Base-by-base conservation (phyloP, 92 coral and sea anemone species). In the Anthopleura xanthogrammica region DNA sequence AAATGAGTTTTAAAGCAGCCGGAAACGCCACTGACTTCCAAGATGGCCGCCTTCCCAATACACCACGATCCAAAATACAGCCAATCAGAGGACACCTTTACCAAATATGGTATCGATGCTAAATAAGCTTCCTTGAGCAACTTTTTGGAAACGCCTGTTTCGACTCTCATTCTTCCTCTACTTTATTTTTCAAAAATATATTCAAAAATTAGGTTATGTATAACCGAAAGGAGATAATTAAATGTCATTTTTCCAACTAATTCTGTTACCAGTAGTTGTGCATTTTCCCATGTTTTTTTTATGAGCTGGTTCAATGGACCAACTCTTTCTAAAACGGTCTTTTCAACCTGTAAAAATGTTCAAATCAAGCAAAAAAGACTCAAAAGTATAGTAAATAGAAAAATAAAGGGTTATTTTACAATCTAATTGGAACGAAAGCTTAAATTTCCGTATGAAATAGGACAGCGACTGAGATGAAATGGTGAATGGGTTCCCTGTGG, bases 21-120 rank as follows among this genome's bases (percentile, higher is more conserved):
- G 96, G 97, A 92, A 90, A 92, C 98, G 80, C 90, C 85, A 79
- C 87, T 80, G 78, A 52, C 91, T 84, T 84, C 90, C 95, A 95
- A 93, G 93, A 95, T 92, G 98, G 98, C 95, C 95, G 95, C 92
- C 98, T 89, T 82, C 85, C 91, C 89, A 80, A 84, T 93, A 88
- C 82, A 87, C 88, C 83, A 86, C 90, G 77, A 77, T 75, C 52
- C 81, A 75, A 70, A 60, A 64, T 48, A 29, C 79, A 86, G 70
- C 94, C 97, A 93, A 93, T 93, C 97, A 89, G 78, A 66, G 66
- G 77, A 75, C 83, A 84, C 77, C 82, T 78, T 73, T 58, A 36
- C 97, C 97, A 91, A 80, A 93, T 93, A 86, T 91, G 97, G 97
- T 77, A 80, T 77, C 39, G 60, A 36, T 77, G 68, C 77, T 68